phyloP scores from a whole-genome alignment of 2,888 invertebrate species.

The Ommatoiulus sabulosus region DNA sequence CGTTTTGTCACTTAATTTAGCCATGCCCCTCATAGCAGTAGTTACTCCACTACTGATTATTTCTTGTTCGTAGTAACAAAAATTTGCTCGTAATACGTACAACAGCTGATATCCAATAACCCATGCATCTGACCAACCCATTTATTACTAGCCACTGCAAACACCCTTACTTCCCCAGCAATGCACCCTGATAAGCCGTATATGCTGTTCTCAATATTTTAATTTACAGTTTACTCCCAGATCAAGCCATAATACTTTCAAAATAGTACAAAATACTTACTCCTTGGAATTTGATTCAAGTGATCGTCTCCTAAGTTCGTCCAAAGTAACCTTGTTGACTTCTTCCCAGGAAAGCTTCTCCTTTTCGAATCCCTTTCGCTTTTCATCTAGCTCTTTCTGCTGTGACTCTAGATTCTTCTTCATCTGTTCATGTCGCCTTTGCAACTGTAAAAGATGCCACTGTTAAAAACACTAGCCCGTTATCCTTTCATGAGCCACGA shows the following conservation, averaged over 20 bases:
- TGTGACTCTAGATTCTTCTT: conserved; percentile 84
- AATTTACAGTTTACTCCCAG: not conserved
- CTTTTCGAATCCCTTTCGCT: conserved; percentile 83
- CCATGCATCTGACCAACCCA: not conserved
- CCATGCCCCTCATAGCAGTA: not conserved
- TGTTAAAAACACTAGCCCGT: conserved; percentile 58
- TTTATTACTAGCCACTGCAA: not conserved
- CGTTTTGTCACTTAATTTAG: not conserved
- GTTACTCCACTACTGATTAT: not conserved
- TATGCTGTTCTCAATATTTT: not conserved
- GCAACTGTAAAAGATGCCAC: conserved; percentile 71
- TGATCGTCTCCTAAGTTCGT: conserved; percentile 82
- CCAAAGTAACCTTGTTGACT: conserved; percentile 86
- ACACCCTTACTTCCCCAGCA: not conserved
- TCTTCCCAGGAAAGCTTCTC: conserved; percentile 93
- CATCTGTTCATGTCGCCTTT: conserved; percentile 89
- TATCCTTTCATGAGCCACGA: conserved; percentile 37
- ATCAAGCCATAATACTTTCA: not conserved
- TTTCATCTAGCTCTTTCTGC: conserved; percentile 91
- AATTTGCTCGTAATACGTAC: not conserved
- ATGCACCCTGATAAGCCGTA: not conserved
- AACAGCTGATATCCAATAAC: not conserved
- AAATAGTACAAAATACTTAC: conserved; percentile 71
- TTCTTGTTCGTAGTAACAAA: not conserved
- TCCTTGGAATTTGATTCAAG: conserved; percentile 81